Evolutionary conservation across 2,113 vertebrate species (phyloP), one percentile per base, ranked within the genome.

Genomic region (Eudyptes chrysolophus): DNA sequence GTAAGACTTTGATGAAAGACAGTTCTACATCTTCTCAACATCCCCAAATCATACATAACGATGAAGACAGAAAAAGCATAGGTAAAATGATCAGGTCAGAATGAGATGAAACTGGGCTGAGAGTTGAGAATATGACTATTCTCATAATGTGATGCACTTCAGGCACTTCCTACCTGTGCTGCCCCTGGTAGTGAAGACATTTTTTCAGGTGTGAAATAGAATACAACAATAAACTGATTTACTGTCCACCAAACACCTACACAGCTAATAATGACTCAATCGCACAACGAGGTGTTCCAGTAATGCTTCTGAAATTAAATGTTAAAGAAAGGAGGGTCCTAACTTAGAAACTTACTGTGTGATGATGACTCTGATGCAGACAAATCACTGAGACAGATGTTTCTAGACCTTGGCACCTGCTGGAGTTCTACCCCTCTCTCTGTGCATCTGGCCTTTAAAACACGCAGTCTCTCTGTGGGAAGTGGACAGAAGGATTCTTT

Each of bases 301-400:
- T 49, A 81, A 60, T 13, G 72, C 69, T 75, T 80, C 71, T 85
- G 72, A 84, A 94, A 76, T 27, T 4, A 62, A 60, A 84, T 1
- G 26, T 54, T 58, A 93, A 8, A 78, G 65, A 57, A 82, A 76
- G 48, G 38, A 77, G 32, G 8, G 24, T 83, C 54, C 58, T 49
- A 68, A 87, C 48, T 84, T 30, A 74, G 36, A 69, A 78, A 98
- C 99, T 99, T 94, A 99, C 99, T 96, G 54, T 85, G 95, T 69
- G 96, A 85, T 29, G 98, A 98, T 48, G 97, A 97, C 61, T 97
- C 96, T 68, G 90, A 93, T 13, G 97, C 96, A n/a, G 98, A 98
- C 19, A 94, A 83, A 89, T 98, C 97, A 78, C 97, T 98, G 80
- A 99, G 95, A 92, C 95, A 98, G 93, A 97, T 22, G 62, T 95